These are phyloP conservation scores for Heliconius aoede DNA, from an alignment of 2,888 invertebrate species.

Conservation along the genomic window DNA sequence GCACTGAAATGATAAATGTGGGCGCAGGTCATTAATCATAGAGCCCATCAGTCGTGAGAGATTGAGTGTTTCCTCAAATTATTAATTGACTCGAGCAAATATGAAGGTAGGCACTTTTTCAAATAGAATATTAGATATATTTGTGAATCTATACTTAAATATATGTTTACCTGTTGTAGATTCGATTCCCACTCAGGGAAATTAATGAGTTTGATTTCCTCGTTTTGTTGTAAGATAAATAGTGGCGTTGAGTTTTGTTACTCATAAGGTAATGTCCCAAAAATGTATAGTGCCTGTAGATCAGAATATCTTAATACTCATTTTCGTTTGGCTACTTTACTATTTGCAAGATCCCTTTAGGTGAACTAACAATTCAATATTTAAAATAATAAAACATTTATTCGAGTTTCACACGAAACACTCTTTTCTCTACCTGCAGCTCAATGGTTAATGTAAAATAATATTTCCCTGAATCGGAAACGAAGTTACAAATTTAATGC, in stretches of 20 bases:
- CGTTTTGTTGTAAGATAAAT: background rate
- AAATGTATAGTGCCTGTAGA: background rate
- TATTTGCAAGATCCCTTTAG: background rate
- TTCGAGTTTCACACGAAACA: no score
- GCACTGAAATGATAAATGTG: slow-evolving; percentile 40
- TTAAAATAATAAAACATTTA: no score
- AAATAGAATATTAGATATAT: slow-evolving; percentile 4
- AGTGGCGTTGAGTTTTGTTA: background rate
- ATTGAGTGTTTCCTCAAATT: slow-evolving; percentile 40
- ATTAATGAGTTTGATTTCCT: background rate
- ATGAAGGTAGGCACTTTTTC: slow-evolving; percentile 8
- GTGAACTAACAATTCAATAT: no score
- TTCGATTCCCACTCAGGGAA: background rate
- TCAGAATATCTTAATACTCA: background rate
- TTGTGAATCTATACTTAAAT: background rate
- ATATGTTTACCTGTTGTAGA: background rate
- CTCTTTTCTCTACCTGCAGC: no score
- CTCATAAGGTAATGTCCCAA: background rate
- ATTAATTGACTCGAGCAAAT: slow-evolving; percentile 41
- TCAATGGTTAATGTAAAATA: no score
- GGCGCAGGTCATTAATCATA: slow-evolving; percentile 39
- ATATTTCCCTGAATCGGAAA: no score
- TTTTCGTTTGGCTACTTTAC: background rate
- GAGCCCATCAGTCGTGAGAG: slow-evolving; percentile 37
- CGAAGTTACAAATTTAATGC: no score